Percentiles rank a stretch among this genome's conserved stretches.
phyloP scores from a whole-genome alignment of 1,140 invertebrate species.

The Solenopsis fugax region DNA sequence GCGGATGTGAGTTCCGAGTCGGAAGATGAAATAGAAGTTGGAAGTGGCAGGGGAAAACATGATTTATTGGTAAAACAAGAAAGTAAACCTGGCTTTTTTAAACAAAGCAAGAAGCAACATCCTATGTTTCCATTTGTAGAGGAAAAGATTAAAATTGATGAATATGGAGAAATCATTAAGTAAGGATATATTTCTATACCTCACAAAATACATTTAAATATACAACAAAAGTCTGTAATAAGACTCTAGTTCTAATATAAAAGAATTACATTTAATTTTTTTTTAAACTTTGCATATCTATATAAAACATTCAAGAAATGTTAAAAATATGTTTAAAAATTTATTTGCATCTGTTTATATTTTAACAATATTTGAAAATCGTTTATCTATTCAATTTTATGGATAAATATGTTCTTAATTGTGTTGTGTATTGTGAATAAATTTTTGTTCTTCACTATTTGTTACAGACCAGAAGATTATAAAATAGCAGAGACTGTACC shows the following conservation, averaged over 20 bases:
- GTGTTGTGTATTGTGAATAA: not conserved
- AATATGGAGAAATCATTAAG: conserved; percentile 97
- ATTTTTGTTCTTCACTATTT: conserved; percentile 27
- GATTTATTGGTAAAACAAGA: conserved; percentile 96
- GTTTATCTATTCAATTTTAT: not conserved
- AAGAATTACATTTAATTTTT: not conserved
- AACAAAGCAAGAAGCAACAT: conserved; percentile 96
- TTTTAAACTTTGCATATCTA: not conserved
- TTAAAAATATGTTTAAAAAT: not conserved
- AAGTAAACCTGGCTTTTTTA: conserved; percentile 94
- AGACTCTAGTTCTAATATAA: not conserved
- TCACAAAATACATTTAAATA: not conserved
- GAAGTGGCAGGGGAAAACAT: conserved; percentile 92
- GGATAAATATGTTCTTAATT: not conserved
- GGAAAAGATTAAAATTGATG: conserved; percentile 96
- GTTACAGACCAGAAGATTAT: conserved; percentile 93
- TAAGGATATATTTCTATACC: conserved; percentile 72
- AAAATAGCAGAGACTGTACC: conserved; percentile 91
- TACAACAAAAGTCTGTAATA: not conserved
- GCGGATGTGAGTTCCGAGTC: conserved; percentile 93
- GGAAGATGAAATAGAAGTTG: conserved; percentile 95
- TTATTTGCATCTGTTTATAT: not conserved
- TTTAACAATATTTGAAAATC: not conserved
- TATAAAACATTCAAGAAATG: not conserved
- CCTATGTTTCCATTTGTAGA: conserved; percentile 99